Base-by-base conservation (phyloP, 2,888 invertebrate genomes). In the Campoletis raptor region DNA sequence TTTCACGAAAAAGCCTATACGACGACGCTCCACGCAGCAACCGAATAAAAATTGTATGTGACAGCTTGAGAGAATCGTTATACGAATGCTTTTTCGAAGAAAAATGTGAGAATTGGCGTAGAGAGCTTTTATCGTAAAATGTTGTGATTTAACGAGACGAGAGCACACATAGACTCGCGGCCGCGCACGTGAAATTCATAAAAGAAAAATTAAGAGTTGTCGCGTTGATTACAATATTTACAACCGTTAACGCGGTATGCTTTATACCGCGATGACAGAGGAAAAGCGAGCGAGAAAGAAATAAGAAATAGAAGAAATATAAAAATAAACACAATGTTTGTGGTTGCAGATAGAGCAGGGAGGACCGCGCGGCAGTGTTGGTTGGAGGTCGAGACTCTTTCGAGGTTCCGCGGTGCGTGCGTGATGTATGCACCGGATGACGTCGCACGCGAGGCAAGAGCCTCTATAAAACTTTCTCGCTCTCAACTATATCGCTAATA, bases 281-380 rank as follows among this genome's bases (percentile, higher is more conserved):
- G 24, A 42, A 61, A 48, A 36, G 37, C 15, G 74, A 74, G 73
- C 52, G 18, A 37, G 67, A 78, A 67, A 52, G 37, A 54, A 54
- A 42, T 12, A 52, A 54, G 30, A 48, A 21, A 40, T 42, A 30
- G 15, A 73, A 21, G 45, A n/a, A 42, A 70, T 30, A 70, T 30
- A 67, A 85, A 83, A 91, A 92, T 91, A 92, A 92, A 90, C 91
- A 89, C 90, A 89, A 89, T 92, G 92, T 92, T 92, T 92, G 91
- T 90, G 88, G 88, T 91, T 86, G 90, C 85, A 91, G 90, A 89
- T 88, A 89, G 88, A n/a, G 21, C 9, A 79, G 87, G 83, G 87
- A 85, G 88, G 85, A 85, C 81, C 85, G 74, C 74, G 74, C 74
- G 54, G 30, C 66, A 84, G 82, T 84, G 83, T 86, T 81, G 84